These are phyloP conservation scores for Syngnathus floridae DNA, from an alignment of 2,113 vertebrate genomes.

Conservation along the genomic window DNA sequence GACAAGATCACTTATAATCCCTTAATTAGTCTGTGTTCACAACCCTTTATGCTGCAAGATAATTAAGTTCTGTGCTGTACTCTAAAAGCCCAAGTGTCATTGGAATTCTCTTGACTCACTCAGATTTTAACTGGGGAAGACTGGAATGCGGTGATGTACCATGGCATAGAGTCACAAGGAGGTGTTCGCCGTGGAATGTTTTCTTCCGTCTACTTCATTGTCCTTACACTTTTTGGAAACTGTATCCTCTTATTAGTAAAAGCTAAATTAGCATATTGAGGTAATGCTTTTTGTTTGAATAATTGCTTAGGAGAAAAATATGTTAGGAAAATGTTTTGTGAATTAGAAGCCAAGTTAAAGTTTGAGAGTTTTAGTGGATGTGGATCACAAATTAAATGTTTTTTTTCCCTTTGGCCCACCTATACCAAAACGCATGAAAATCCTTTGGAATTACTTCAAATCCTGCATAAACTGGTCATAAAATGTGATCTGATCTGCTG, in stretches of 20 bases:
- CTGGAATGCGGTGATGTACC: constrained; percentile 98
- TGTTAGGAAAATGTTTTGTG: no score
- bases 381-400: no score
- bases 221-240: constrained; percentile 94
- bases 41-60: constrained; percentile 28
- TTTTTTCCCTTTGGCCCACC: no score
- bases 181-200: constrained; percentile 91
- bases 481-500: no score
- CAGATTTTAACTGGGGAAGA: constrained; percentile 96
- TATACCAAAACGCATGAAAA: no score
- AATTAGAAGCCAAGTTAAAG: no score
- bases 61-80: constrained; percentile 24
- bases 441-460: no score
- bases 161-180: constrained; percentile 91
- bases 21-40: constrained; percentile 39
- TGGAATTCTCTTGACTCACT: constrained; percentile 18
- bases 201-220: constrained; percentile 94
- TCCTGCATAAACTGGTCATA: no score
- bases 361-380: no score
- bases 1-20: constrained; percentile 42
- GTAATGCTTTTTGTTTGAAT: neutral
- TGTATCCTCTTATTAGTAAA: constrained; percentile 81
- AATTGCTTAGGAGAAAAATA: no score
- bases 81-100: neutral
- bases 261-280: no score